phyloP scores from a whole-genome alignment of 30 jellyfish, hydroid and myxozoan species.

The Nemopilema nomurai region DNA sequence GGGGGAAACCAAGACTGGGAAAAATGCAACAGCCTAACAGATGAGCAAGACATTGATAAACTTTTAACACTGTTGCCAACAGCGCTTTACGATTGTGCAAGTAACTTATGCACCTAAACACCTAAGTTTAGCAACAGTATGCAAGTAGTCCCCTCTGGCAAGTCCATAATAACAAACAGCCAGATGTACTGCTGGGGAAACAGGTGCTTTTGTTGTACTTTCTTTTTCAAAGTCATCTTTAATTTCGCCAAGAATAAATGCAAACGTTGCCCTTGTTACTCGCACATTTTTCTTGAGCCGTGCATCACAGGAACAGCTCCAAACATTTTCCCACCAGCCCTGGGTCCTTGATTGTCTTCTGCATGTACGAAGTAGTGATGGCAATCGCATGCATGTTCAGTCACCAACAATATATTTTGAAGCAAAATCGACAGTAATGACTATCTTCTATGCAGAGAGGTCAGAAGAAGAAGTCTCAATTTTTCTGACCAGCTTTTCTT shows the following conservation, averaged over 20 bases:
- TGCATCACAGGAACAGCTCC: too few relatives aligned
- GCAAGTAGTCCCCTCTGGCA: slow-evolving; percentile 69
- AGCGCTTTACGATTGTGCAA: slow-evolving; percentile 34
- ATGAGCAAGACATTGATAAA: too few relatives aligned
- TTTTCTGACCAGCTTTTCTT: slow-evolving; percentile 15
- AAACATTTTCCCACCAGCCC: too few relatives aligned
- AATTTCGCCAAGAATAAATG: slow-evolving; percentile 41
- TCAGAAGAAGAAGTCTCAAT: slow-evolving; percentile 1
- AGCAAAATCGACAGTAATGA: background rate
- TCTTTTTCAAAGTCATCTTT: slow-evolving; percentile 52
- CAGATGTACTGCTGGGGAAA: slow-evolving; percentile 64
- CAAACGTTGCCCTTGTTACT: slow-evolving; percentile 48
- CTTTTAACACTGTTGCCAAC: too few relatives aligned
- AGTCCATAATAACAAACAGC: slow-evolving; percentile 60
- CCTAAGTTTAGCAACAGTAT: slow-evolving; percentile 53
- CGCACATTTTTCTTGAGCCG: slow-evolving; percentile 49
- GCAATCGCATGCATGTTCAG: background rate
- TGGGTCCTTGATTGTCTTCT: slow-evolving; percentile 16
- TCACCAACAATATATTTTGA: slow-evolving; percentile 8
- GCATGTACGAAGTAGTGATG: background rate
- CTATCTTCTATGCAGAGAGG: background rate
- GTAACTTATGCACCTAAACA: slow-evolving; percentile 60
- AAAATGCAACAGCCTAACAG: too few relatives aligned
- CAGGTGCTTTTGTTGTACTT: slow-evolving; percentile 44
- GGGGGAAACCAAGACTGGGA: too few relatives aligned